Evolutionary conservation across 2,797 vertebrate genomes (phyloP).

Genomic region (Rhodeus uyekii): DNA sequence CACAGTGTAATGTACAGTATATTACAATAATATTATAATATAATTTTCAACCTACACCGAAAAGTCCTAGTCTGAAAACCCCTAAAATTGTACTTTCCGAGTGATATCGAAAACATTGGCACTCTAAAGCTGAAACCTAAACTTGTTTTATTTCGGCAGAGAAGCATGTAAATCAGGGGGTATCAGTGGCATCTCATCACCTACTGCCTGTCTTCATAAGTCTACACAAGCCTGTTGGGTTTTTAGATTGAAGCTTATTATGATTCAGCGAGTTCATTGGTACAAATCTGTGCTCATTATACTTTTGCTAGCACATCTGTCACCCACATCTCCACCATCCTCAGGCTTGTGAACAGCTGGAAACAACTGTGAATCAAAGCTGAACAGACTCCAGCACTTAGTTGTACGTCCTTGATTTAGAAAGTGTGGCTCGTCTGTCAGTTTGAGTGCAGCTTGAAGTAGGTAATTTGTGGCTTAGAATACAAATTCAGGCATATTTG

Average conservation of each 20-base stretch:
- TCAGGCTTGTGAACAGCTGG: slow-evolving; percentile 39
- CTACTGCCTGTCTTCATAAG: slow-evolving; percentile 26
- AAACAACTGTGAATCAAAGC: slow-evolving; percentile 43
- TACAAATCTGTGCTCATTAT: slow-evolving; percentile 19
- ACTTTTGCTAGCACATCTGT: slow-evolving; percentile 33
- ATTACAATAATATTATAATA: no score
- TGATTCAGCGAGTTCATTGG: slow-evolving; percentile 19
- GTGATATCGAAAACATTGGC: neutral
- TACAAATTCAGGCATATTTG: slow-evolving; percentile 23
- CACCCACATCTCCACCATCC: neutral
- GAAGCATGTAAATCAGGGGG: slow-evolving; percentile 32
- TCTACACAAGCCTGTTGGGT: slow-evolving; percentile 23
- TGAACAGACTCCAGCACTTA: slow-evolving; percentile 21
- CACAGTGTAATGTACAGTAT: no score
- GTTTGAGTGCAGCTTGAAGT: slow-evolving; percentile 17
- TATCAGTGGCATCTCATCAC: slow-evolving; percentile 20
- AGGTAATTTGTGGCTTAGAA: slow-evolving; percentile 27
- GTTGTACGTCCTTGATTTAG: slow-evolving; percentile 27
- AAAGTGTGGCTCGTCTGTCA: slow-evolving; percentile 17
- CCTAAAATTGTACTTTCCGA: neutral
- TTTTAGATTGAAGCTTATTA: slow-evolving; percentile 18
- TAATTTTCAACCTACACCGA: no score
- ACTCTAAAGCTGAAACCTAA: slow-evolving; percentile 5
- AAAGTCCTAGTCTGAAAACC: neutral
- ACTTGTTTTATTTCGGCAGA: neutral